A percentile compares a stretch with the other conserved stretches of the same genome.
Conservation (phyloP, 2,888 invertebrate species). For the Hartigia nigra region DNA sequence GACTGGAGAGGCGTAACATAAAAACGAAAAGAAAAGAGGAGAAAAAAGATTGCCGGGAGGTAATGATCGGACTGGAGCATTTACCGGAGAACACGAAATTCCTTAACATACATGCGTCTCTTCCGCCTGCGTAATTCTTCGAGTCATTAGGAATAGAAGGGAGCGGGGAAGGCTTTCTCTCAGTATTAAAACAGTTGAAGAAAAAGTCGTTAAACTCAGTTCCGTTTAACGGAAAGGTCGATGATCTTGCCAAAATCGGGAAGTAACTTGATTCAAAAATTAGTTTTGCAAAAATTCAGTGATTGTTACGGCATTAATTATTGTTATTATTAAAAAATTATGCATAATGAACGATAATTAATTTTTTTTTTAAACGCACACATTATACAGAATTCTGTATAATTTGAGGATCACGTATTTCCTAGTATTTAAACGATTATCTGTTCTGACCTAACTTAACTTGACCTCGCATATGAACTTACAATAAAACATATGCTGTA, state of each 20-base stretch:
- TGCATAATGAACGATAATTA: no score
- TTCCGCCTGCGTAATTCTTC: not conserved
- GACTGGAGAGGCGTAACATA: not conserved
- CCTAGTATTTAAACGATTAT: not conserved
- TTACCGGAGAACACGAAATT: not conserved
- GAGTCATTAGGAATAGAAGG: not conserved
- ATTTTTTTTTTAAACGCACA: no score
- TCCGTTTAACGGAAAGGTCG: not conserved
- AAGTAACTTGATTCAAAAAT: not conserved
- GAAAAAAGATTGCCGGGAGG: not conserved
- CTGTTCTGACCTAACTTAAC: not conserved
- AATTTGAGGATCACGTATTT: not conserved
- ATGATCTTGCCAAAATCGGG: not conserved
- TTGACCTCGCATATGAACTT: not conserved
- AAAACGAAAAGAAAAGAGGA: not conserved
- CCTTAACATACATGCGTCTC: not conserved
- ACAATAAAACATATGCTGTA: not conserved
- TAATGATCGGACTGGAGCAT: not conserved
- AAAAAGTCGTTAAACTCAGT: not conserved
- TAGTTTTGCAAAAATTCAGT: not conserved
- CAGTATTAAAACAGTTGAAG: not conserved
- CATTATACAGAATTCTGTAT: not conserved
- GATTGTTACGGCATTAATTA: not conserved
- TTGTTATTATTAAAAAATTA: no score
- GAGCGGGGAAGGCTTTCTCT: not conserved